These are phyloP conservation scores for Spongilla lacustris DNA, from an alignment of 37 sponge, comb jelly and placozoan species.

Conservation along the genomic window DNA sequence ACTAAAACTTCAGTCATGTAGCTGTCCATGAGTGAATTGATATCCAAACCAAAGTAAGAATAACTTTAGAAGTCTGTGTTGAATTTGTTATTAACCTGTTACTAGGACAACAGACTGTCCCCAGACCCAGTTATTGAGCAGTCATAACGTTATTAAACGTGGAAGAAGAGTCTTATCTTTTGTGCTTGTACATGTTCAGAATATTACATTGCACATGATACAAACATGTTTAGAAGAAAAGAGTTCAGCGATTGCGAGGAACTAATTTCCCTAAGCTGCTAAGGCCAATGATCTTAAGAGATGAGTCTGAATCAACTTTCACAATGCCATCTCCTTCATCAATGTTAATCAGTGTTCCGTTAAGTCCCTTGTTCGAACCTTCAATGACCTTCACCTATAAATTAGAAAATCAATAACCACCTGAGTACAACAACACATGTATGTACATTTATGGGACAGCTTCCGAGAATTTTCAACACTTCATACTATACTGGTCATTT, in stretches of 20 bases:
- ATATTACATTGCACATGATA: not conserved
- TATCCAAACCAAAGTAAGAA: too few species aligned
- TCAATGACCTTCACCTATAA: slow-evolving; percentile 73
- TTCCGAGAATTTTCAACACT: too few species aligned
- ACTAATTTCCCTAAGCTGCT: slow-evolving; percentile 82
- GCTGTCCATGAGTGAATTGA: too few species aligned
- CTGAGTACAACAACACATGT: not conserved
- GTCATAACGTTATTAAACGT: too few species aligned
- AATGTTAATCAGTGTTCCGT: slow-evolving; percentile 88
- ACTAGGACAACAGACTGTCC: too few species aligned
- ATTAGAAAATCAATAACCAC: not conserved
- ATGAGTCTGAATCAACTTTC: slow-evolving; percentile 71
- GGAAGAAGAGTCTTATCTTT: too few species aligned
- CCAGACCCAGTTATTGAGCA: too few species aligned
- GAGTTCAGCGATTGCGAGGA: slow-evolving; percentile 8
- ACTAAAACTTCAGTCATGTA: too few species aligned
- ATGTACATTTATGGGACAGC: not conserved
- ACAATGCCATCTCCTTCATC: slow-evolving; percentile 95
- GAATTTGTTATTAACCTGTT: too few species aligned
- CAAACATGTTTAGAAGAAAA: not conserved
- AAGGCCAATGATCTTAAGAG: slow-evolving; percentile 83
- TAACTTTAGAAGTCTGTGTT: too few species aligned
- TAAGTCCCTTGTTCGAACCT: slow-evolving; percentile 66
- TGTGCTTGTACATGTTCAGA: too few species aligned
- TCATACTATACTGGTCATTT: too few species aligned